phyloP scores from a whole-genome alignment of 2,888 invertebrate genomes.

The Euproctis similis region DNA sequence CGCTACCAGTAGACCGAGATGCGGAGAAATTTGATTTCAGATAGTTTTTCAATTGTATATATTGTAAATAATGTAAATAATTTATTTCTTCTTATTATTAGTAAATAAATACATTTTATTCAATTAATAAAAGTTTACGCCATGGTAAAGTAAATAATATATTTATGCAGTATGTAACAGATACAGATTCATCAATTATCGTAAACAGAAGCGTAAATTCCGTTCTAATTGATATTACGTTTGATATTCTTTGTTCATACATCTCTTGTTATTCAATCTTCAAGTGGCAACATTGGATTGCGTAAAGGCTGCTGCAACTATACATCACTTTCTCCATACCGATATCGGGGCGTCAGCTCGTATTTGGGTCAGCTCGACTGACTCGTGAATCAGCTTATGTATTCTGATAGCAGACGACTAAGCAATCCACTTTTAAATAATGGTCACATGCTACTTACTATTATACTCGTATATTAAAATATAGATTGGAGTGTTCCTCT shows the following conservation, averaged over 20 bases:
- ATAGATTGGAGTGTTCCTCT: too few species aligned
- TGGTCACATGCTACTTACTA: too few species aligned
- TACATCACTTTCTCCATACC: conserved; percentile 66
- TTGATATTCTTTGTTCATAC: conserved; percentile 32
- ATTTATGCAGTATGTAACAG: neutral
- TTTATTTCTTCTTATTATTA: too few species aligned
- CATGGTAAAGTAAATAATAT: neutral
- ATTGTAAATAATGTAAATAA: too few species aligned
- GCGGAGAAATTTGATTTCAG: too few species aligned
- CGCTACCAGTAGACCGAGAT: too few species aligned
- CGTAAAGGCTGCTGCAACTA: conserved; percentile 48
- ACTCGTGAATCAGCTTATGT: conserved; percentile 51
- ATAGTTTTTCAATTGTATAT: too few species aligned
- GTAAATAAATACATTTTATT: too few species aligned
- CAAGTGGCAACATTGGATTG: conserved; percentile 36
- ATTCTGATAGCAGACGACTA: conserved; percentile 47
- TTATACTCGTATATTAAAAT: too few species aligned
- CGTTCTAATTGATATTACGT: conserved; percentile 35
- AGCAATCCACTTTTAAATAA: conserved; percentile 46
- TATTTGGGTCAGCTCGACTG: conserved; percentile 58
- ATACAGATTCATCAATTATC: conserved; percentile 7
- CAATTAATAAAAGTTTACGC: too few species aligned
- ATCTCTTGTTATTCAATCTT: conserved; percentile 27
- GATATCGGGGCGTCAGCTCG: conserved; percentile 44
- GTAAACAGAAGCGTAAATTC: conserved; percentile 22